Conservation (phyloP, 2,113 vertebrate species). For the Octodon degus region DNA sequence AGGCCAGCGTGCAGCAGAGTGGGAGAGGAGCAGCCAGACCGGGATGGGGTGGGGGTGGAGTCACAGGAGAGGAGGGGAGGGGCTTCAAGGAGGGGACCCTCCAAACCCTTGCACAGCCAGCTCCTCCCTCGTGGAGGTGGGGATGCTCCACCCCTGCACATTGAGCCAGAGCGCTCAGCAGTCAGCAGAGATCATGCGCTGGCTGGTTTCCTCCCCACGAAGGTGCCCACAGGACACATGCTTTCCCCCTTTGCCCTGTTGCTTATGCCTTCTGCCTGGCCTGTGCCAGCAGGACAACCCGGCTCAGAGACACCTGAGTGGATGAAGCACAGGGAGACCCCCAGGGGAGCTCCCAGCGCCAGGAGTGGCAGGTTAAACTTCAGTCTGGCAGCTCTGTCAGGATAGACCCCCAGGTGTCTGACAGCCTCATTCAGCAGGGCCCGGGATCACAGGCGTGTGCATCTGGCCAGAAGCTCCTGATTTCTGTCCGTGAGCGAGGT, state of each 20-base stretch:
- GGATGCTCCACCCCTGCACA: not conserved
- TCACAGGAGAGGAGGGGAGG: not conserved
- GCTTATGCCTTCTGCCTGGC: not conserved
- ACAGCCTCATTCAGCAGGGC: not conserved
- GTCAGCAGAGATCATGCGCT: not conserved
- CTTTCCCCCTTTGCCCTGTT: not conserved
- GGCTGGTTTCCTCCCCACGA: not conserved
- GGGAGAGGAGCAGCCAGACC: conserved; percentile 61
- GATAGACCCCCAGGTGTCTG: not conserved
- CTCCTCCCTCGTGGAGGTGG: not conserved
- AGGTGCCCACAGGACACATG: not conserved
- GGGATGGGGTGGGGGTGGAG: not conserved
- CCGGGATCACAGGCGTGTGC: not conserved
- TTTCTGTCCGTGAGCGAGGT: not conserved
- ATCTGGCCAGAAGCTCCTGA: not conserved
- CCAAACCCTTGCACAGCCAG: too few relatives aligned
- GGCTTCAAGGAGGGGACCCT: not conserved
- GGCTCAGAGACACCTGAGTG: not conserved
- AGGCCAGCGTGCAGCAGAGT: conserved; percentile 61
- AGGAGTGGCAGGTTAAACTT: not conserved
- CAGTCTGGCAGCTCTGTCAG: not conserved
- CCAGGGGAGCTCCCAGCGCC: not conserved
- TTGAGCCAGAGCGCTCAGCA: not conserved
- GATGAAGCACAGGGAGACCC: not conserved
- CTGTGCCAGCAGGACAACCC: not conserved